These are phyloP conservation scores for Cardiocondyla obscurior DNA, from an alignment of 1,140 invertebrate species.

Conservation along the genomic window DNA sequence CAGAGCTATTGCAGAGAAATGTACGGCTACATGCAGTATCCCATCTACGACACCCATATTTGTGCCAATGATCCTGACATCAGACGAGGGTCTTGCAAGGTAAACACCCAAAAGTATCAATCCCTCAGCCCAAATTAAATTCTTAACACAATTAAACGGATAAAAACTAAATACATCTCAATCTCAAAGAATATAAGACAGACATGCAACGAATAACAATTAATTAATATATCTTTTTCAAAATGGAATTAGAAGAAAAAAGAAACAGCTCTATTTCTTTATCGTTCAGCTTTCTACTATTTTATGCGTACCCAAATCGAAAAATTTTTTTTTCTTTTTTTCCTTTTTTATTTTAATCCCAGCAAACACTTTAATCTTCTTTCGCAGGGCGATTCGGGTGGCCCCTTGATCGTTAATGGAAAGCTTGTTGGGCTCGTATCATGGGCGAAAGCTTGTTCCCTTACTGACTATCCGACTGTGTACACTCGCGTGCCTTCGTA, in stretches of 20 bases:
- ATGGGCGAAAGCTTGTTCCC: slow-evolving; percentile 81
- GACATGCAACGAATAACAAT: background rate
- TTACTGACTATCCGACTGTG: slow-evolving; percentile 75
- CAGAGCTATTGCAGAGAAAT: slow-evolving; percentile 46
- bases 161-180: background rate
- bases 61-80: slow-evolving; percentile 57
- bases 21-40: background rate
- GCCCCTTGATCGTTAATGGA: slow-evolving; percentile 82
- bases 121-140: background rate
- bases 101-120: slow-evolving; percentile 21
- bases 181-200: background rate
- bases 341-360: background rate
- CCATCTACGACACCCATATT: slow-evolving; percentile 56
- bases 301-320: slow-evolving; percentile 2
- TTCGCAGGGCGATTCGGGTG: slow-evolving; percentile 84
- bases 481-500: slow-evolving; percentile 77
- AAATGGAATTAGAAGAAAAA: background rate
- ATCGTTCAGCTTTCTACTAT: background rate
- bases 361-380: slow-evolving; percentile 24
- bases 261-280: background rate
- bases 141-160: background rate
- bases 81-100: slow-evolving; percentile 62
- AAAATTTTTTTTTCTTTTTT: too few relatives aligned
- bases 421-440: slow-evolving; percentile 81
- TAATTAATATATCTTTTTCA: background rate